These are phyloP conservation scores for Labeo catla DNA, from an alignment of 2,113 vertebrate species.

Conservation along the genomic window DNA sequence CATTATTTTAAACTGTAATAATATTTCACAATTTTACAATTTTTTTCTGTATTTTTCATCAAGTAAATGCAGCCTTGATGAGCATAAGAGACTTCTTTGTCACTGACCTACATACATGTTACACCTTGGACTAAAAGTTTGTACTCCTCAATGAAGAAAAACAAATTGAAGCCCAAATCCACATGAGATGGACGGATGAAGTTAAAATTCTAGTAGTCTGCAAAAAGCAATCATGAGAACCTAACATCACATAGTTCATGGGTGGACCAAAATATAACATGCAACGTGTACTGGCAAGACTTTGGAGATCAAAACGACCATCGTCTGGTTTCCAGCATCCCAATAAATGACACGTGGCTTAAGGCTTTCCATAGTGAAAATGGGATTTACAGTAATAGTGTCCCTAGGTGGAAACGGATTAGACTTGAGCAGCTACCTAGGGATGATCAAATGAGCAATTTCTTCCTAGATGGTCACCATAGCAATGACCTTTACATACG, in stretches of 20 bases:
- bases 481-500: slow-evolving; percentile 74
- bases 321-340: slow-evolving; percentile 48
- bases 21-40: no score
- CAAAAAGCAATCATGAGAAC: slow-evolving; percentile 9
- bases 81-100: no score
- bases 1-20: no score
- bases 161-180: background rate
- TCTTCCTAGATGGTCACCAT: slow-evolving; percentile 73
- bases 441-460: slow-evolving; percentile 59
- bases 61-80: no score
- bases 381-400: slow-evolving; percentile 75
- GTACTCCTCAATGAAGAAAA: background rate
- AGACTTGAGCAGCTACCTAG: slow-evolving; percentile 72
- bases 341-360: slow-evolving; percentile 74
- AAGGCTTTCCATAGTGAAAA: slow-evolving; percentile 67
- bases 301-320: slow-evolving; percentile 48
- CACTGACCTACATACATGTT: background rate
- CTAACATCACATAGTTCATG: slow-evolving; percentile 28
- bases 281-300: slow-evolving; percentile 45
- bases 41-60: no score
- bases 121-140: background rate
- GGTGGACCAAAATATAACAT: slow-evolving; percentile 44
- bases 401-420: slow-evolving; percentile 72
- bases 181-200: background rate
- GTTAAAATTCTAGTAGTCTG: background rate